These are phyloP conservation scores for Sarcophilus harrisii DNA, from an alignment of 2,797 vertebrate species.

Conservation along the genomic window DNA sequence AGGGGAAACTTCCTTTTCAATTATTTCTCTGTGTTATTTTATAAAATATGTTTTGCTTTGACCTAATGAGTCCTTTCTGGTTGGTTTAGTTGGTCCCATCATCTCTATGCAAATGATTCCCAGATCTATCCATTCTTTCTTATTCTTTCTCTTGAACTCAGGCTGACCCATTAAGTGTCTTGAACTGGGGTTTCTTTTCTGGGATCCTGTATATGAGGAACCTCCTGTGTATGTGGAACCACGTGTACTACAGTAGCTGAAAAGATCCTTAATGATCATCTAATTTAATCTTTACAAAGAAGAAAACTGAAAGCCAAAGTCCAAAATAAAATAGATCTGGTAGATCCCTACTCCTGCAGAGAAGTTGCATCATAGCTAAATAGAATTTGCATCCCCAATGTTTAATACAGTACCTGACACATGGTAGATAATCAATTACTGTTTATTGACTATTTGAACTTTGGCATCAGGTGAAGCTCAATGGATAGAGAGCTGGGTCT, in stretches of 20 bases:
- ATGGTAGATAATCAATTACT: no score
- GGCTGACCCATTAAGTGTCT: no score
- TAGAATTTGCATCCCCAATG: not conserved
- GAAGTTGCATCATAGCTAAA: not conserved
- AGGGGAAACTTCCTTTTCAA: not conserved
- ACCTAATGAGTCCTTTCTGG: no score
- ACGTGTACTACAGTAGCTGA: not conserved
- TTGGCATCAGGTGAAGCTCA: no score
- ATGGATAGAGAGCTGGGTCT: no score
- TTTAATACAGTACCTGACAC: not conserved
- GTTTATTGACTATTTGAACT: no score
- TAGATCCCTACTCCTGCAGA: not conserved
- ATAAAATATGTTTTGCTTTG: no score
- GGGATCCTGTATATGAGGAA: not conserved
- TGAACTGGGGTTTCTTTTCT: not conserved
- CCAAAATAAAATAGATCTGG: not conserved
- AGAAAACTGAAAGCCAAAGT: not conserved
- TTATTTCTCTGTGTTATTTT: not conserved
- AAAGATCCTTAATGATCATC: not conserved
- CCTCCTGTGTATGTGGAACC: not conserved
- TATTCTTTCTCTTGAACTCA: not conserved
- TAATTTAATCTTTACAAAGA: not conserved
- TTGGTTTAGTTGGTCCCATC: no score
- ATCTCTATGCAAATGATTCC: no score
- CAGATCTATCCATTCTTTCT: no score